Conservation (phyloP, 2,797 vertebrate genomes). For the Lemur catta region DNA sequence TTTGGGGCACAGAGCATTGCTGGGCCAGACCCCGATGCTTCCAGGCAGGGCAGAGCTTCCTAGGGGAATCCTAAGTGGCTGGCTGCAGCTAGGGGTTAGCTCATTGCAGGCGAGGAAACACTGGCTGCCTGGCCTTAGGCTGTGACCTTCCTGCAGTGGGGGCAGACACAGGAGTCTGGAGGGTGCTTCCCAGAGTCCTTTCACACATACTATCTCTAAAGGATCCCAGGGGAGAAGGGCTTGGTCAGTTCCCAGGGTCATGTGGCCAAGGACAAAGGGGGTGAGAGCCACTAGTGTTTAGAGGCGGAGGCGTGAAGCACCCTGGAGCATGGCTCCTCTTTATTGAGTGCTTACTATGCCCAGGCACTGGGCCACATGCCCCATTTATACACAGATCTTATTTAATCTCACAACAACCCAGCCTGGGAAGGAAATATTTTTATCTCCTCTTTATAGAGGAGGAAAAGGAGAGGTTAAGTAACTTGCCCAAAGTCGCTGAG, state of each 20-base stretch:
- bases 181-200: background rate
- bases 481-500: slow-evolving; percentile 36
- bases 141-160: background rate
- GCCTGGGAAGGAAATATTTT: slow-evolving; percentile 39
- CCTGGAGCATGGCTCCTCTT: background rate
- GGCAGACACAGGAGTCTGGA: background rate
- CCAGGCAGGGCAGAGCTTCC: background rate
- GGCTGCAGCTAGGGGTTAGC: background rate
- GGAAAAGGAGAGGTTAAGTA: slow-evolving; percentile 58
- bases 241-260: background rate
- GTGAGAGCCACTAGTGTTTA: background rate
- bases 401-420: slow-evolving; percentile 48
- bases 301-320: background rate
- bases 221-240: background rate
- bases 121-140: background rate
- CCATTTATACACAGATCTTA: slow-evolving; percentile 7
- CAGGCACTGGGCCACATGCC: slow-evolving; percentile 5
- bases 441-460: slow-evolving; percentile 45
- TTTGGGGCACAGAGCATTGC: background rate
- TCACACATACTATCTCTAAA: background rate
- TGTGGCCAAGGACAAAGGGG: background rate
- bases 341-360: background rate
- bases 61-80: background rate
- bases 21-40: background rate
- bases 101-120: background rate